Base-by-base conservation (phyloP, 2,888 invertebrate genomes). In the Plagodis pulveraria region DNA sequence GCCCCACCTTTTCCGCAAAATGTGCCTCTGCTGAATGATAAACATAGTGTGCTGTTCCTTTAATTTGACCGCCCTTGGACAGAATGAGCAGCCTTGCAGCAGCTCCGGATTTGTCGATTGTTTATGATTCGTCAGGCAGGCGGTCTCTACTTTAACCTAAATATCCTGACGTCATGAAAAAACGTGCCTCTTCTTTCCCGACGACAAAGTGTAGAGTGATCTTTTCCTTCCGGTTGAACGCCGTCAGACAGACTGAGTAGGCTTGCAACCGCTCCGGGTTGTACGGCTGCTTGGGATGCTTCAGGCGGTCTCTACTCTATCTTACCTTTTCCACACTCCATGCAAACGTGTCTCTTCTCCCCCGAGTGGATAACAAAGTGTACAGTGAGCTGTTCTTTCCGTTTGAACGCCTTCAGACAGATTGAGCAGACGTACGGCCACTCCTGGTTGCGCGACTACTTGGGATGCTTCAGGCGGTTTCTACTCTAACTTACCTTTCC, bases 251-350 rank as follows among this genome's bases (percentile, higher is more conserved):
- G 38, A 36, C 36, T 36, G 36, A 38, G 38, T 9, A 38, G 38
- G 9, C 38, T 6, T 38, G 38, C 9, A 38, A 38, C 38, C 38
- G 2, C 22, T 2, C 22, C 22, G 22, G 22, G 4, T 22, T 22
- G 22, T 22, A 4, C 22, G 1, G 4, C 22, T 22, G 22, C 22
- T 22, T 22, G 22, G 1, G 22, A 22, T 4, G 22, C 4, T 22
- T 22, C 4, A 22, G 22, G 22, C 22, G 22, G 1, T 22, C 22
- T 4, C 22, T 22, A 22, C 2, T 22, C 22, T 22, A 10, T 0
- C 32, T 64, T 33, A 94, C 95, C 97, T 93, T 97, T 97, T 64
- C 97, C 97, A 79, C 98, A 98, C 84, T 97, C 97, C 59, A 96
- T 95, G 86, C 98, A n/a, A n/a, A n/a, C 22, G 22, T 38, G 38